phyloP scores from a whole-genome alignment of 1,140 invertebrate species.

The Drosophila teissieri region DNA sequence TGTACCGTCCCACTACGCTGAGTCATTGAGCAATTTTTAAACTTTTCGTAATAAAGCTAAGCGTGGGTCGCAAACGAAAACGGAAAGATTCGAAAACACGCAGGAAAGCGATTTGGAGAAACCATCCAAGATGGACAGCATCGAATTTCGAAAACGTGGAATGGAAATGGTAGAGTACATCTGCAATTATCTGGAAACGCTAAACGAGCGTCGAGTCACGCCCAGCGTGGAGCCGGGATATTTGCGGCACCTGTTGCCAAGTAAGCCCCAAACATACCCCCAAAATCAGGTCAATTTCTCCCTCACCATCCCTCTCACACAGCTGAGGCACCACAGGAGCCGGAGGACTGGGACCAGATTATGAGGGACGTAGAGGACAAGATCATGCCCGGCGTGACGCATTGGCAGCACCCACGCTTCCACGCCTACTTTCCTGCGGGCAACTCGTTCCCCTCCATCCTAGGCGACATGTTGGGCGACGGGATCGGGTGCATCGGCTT shows the following conservation, averaged over 20 bases:
- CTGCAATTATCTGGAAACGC: constrained; percentile 96
- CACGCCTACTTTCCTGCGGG: constrained; percentile 99
- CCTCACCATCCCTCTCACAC: background rate
- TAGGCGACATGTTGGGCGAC: constrained; percentile 98
- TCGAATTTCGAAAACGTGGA: constrained; percentile 94
- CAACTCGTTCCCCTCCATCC: constrained; percentile 98
- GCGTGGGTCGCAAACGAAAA: constrained; percentile 16
- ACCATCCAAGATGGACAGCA: constrained; percentile 90
- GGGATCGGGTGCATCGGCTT: constrained; percentile 99
- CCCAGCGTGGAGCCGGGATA: constrained; percentile 97
- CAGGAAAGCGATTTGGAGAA: constrained; percentile 26
- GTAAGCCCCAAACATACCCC: constrained; percentile 47
- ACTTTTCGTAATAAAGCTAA: background rate
- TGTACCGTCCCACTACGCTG: constrained; percentile 9
- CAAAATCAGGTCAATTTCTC: background rate
- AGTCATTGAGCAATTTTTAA: constrained; percentile 25
- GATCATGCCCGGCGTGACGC: constrained; percentile 99
- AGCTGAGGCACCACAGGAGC: constrained; percentile 92
- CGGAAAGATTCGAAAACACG: constrained; percentile 12
- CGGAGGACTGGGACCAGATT: constrained; percentile 96
- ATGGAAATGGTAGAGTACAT: constrained; percentile 99
- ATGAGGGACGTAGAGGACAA: constrained; percentile 97
- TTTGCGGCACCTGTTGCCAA: constrained; percentile 92
- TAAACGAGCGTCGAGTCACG: constrained; percentile 92
- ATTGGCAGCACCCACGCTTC: constrained; percentile 99